Base-by-base conservation (phyloP, 2,888 invertebrate genomes). In the Sarcophaga carnaria region DNA sequence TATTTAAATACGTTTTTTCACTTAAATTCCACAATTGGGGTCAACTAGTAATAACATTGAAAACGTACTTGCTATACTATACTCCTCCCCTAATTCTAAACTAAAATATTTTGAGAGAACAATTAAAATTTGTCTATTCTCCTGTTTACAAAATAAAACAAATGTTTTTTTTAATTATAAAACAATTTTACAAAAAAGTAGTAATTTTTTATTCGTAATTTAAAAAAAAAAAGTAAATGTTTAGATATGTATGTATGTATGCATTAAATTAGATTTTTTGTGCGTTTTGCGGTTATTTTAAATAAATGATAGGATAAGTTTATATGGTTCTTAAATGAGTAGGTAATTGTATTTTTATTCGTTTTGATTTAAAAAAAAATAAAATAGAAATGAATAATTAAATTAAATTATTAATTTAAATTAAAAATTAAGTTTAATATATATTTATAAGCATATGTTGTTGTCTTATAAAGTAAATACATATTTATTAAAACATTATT, bases 121-220 rank as follows among this genome's bases (percentile, higher is more conserved):
- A 37, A 37, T 37, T 37, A 37, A 37, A 0, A 2, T 37, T 37
- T 37, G 8, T 37, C 10, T 37, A 37, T 10, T 37, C 10, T 37
- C 37, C 37, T 37, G 10, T 37, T 37, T 37, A 12, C 25, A 22
- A 17, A 66, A 62, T 47, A 64, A 63, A 81, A 85, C 25, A 63
- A 37, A 5, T 59, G 14, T 17, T 6, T 22, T 37, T 20, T 76
- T 71, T 72, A 72, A 66, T 66, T 71, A 80, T 81, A 72, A 70
- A 76, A 85, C 80, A 80, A 83, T 82, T 82, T 78, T 72, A 79
- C 20, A 83, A 81, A n/a, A 85, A 79, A 60, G 59, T 59, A 37
- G 62, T 47, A 54, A 49, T 59, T 59, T 77, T 86, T 85, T 81
- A 78, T 85, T 85, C 64, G 60, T 77, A 77, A 82, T 71, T 67